Conservation (phyloP, 92 coral and sea anemone genomes). For the Zoanthus gigantus region DNA sequence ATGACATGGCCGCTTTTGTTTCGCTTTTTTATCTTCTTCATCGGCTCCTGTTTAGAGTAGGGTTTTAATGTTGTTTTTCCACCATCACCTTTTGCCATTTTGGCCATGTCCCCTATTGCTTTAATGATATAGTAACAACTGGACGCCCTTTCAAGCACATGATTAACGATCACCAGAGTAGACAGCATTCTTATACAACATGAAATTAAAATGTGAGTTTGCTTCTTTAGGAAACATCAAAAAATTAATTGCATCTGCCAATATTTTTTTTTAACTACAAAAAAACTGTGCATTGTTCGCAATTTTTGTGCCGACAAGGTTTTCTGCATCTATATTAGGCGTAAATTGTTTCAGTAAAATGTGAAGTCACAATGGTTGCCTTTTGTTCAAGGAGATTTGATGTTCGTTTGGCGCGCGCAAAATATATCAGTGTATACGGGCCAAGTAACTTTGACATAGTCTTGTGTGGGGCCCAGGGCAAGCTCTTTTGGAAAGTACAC, state of each 20-base stretch:
- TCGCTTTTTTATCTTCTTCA: background rate
- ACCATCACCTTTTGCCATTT: background rate
- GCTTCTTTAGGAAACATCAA: background rate
- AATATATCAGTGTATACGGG: no score
- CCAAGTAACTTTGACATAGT: no score
- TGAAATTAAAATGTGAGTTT: background rate
- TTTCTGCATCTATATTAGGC: background rate
- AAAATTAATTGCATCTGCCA: background rate
- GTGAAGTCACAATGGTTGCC: background rate
- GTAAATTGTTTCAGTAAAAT: background rate
- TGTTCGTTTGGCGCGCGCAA: background rate
- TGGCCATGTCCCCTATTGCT: background rate
- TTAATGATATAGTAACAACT: background rate
- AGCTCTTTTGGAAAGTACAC: no score
- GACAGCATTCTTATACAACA: conserved; percentile 7
- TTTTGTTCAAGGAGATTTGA: background rate
- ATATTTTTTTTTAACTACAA: background rate
- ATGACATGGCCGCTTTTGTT: background rate
- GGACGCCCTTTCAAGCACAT: conserved; percentile 7
- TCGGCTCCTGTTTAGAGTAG: background rate
- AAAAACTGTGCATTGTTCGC: background rate
- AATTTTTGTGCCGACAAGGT: background rate
- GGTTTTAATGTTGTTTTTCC: background rate
- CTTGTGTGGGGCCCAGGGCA: no score
- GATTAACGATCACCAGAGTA: conserved; percentile 14